phyloP scores from a whole-genome alignment of 2,113 vertebrate genomes.

The Mesocricetus auratus region DNA sequence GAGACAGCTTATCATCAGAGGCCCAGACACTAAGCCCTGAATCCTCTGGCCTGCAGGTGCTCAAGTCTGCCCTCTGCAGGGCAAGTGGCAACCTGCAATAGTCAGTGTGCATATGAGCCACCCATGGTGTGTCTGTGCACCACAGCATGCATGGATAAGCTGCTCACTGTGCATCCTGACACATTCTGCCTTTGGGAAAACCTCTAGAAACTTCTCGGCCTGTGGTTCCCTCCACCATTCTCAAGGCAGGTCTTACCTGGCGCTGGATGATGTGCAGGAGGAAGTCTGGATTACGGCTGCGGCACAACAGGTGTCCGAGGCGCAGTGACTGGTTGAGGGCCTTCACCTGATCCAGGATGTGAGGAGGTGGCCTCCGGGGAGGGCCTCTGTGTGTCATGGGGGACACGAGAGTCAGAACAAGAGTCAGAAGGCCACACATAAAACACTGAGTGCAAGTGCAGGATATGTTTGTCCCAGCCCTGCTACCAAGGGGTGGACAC shows the following conservation, averaged over 20 bases:
- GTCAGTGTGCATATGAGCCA: not conserved
- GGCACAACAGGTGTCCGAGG: constrained; percentile 96
- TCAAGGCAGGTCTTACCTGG: constrained; percentile 88
- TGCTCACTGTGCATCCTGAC: rapidly evolving
- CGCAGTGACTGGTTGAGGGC: constrained; percentile 96
- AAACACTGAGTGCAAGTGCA: rapidly evolving
- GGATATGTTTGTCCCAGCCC: not conserved
- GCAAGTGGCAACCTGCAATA: not conserved
- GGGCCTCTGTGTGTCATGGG: constrained; percentile 90
- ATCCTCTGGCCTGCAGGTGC: not conserved
- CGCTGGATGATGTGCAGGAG: constrained; percentile 98
- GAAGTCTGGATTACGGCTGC: constrained; percentile 97
- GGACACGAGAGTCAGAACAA: rapidly evolving
- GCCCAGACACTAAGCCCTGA: not conserved
- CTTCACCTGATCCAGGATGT: constrained; percentile 96
- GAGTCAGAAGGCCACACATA: rapidly evolving
- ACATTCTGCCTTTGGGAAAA: not conserved
- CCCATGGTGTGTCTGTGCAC: not conserved
- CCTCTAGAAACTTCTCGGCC: not conserved
- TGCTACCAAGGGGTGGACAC: not conserved
- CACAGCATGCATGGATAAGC: too few species aligned
- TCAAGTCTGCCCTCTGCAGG: not conserved
- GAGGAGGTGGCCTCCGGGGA: constrained; percentile 95
- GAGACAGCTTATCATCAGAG: too few species aligned
- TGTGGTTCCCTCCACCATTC: too few species aligned